Evolutionary conservation across 2,888 invertebrate species (phyloP).

Genomic region (Lamellibrachia satsuma): DNA sequence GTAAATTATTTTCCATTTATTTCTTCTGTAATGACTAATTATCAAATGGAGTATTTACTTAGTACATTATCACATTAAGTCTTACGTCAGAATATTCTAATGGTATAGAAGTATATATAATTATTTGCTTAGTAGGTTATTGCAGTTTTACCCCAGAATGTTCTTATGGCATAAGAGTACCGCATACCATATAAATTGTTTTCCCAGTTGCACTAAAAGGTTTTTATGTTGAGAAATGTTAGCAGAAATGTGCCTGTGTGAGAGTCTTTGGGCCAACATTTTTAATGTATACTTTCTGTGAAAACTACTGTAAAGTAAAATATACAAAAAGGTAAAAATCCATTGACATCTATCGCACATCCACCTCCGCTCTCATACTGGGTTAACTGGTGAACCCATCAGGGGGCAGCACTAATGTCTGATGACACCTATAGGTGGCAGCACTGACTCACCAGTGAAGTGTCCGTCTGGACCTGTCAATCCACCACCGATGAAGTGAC

Average conservation of each 20-base stretch:
- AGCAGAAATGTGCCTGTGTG: background rate
- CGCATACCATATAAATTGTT: too few species aligned
- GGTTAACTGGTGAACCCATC: background rate
- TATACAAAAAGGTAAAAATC: background rate
- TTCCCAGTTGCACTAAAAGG: too few species aligned
- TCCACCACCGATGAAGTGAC: slow-evolving; percentile 31
- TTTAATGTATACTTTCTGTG: background rate
- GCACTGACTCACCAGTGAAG: slow-evolving; percentile 22
- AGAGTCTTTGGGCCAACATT: background rate
- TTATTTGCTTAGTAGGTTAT: too few species aligned
- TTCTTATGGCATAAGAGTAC: too few species aligned
- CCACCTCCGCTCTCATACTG: background rate
- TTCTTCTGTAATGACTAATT: too few species aligned
- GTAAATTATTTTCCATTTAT: too few species aligned
- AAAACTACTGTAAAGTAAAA: background rate
- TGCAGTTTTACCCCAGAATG: too few species aligned
- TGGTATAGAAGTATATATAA: too few species aligned
- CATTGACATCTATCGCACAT: background rate
- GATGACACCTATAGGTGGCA: background rate
- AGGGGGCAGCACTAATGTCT: background rate
- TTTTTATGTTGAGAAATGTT: background rate
- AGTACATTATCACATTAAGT: too few species aligned
- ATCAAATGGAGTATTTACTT: too few species aligned
- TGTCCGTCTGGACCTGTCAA: slow-evolving; percentile 27
- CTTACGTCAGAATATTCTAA: too few species aligned